phyloP scores from a whole-genome alignment of 1,140 invertebrate species.

The Drosophila pachea region DNA sequence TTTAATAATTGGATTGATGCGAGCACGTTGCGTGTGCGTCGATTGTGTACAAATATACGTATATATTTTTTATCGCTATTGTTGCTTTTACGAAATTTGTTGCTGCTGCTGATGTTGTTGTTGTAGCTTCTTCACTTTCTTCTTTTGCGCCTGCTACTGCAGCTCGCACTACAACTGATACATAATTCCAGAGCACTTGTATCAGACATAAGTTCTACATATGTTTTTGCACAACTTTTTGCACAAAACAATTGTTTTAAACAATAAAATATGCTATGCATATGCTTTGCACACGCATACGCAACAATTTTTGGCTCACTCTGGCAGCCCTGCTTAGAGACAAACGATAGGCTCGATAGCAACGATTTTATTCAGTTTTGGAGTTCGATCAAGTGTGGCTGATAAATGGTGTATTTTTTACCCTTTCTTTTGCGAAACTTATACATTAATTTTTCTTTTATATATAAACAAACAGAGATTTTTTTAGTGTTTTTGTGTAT shows the following conservation, averaged over 20 bases:
- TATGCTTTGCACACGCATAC: slow-evolving; percentile 54
- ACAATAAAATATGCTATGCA: slow-evolving; percentile 53
- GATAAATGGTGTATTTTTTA: too few relatives aligned
- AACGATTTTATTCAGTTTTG: background rate
- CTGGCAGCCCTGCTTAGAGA: slow-evolving; percentile 20
- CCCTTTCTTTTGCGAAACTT: background rate
- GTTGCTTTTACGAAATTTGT: slow-evolving; percentile 34
- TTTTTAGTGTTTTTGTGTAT: slow-evolving; percentile 7
- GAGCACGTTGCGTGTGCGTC: slow-evolving; percentile 57
- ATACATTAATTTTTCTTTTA: background rate
- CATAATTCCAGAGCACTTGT: slow-evolving; percentile 67
- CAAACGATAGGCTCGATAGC: slow-evolving; percentile 24
- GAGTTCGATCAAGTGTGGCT: too few relatives aligned
- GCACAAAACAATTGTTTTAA: slow-evolving; percentile 51
- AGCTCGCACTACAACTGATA: slow-evolving; percentile 72
- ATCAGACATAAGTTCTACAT: slow-evolving; percentile 77
- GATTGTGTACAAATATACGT: slow-evolving; percentile 28
- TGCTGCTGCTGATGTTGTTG: slow-evolving; percentile 23
- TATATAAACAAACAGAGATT: background rate
- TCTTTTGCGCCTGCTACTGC: slow-evolving; percentile 71
- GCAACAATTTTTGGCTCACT: slow-evolving; percentile 60
- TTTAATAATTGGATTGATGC: slow-evolving; percentile 12
- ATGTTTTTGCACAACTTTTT: slow-evolving; percentile 57
- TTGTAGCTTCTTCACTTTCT: slow-evolving; percentile 62
- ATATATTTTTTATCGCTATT: slow-evolving; percentile 32